Evolutionary conservation across 2,888 invertebrate species (phyloP).

Genomic region (Polydrusus cervinus): DNA sequence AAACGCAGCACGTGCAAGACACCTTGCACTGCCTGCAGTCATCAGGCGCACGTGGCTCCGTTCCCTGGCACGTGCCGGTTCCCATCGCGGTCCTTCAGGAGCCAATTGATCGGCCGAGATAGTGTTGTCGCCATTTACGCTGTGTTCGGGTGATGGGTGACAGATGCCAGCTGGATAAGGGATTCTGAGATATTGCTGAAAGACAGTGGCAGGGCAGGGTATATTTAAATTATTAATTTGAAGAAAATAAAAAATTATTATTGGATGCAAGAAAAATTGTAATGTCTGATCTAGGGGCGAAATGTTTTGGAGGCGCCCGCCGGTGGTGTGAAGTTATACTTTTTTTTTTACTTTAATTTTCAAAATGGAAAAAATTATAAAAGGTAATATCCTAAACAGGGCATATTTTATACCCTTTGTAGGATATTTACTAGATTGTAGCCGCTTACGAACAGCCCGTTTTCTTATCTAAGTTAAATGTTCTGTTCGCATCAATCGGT

Average conservation of each 20-base stretch:
- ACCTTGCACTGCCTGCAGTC: constrained; percentile 62
- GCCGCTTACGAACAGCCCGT: no score
- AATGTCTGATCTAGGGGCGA: no score
- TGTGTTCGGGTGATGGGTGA: constrained; percentile 48
- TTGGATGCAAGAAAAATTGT: no score
- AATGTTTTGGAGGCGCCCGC: no score
- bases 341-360: no score
- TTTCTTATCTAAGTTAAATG: no score
- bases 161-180: constrained; percentile 53
- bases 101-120: constrained; percentile 46
- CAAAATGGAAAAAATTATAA: no score
- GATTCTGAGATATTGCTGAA: constrained; percentile 10
- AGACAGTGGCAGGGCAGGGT: constrained; percentile 30
- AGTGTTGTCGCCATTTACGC: constrained; percentile 38
- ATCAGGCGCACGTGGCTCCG: constrained; percentile 66
- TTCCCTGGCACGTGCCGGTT: constrained; percentile 71
- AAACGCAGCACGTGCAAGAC: constrained; percentile 58
- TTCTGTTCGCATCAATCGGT: no score
- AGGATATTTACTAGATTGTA: no score
- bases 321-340: no score
- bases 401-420: no score
- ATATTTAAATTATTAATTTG: background rate
- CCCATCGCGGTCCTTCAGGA: constrained; percentile 61
- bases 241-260: background rate
- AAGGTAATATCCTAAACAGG: no score